Evolutionary conservation across 2,888 invertebrate species (phyloP).

Genomic region (Lymantria dispar): DNA sequence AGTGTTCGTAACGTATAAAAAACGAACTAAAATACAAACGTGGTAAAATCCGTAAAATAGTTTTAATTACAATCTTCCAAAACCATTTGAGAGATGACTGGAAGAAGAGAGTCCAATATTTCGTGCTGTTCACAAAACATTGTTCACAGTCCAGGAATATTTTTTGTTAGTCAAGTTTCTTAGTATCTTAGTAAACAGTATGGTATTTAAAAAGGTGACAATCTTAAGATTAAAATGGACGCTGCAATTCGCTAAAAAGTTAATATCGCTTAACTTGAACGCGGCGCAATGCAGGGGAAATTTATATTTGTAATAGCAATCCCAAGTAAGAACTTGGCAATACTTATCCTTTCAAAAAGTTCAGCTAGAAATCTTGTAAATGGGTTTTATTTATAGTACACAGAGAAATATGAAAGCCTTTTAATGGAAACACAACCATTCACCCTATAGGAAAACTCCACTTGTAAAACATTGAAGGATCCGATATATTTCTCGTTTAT

Average conservation of each 20-base stretch:
- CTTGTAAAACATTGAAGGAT: background rate
- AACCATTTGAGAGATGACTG: too few species aligned
- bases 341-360: background rate
- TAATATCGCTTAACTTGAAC: background rate
- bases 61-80: too few species aligned
- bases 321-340: background rate
- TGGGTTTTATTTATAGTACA: background rate
- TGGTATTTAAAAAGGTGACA: too few species aligned
- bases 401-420: background rate
- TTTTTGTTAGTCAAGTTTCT: too few species aligned
- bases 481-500: background rate
- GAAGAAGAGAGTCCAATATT: too few species aligned
- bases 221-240: too few species aligned
- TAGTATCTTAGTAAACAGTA: too few species aligned
- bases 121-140: too few species aligned
- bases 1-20: too few species aligned
- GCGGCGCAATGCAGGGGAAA: background rate
- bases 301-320: background rate
- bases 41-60: too few species aligned
- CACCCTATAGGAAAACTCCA: background rate
- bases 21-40: too few species aligned
- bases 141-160: too few species aligned
- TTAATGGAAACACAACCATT: background rate
- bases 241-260: background rate
- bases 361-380: background rate